Base-by-base conservation (phyloP, 2,888 invertebrate genomes). In the Drosophila bunnanda region DNA sequence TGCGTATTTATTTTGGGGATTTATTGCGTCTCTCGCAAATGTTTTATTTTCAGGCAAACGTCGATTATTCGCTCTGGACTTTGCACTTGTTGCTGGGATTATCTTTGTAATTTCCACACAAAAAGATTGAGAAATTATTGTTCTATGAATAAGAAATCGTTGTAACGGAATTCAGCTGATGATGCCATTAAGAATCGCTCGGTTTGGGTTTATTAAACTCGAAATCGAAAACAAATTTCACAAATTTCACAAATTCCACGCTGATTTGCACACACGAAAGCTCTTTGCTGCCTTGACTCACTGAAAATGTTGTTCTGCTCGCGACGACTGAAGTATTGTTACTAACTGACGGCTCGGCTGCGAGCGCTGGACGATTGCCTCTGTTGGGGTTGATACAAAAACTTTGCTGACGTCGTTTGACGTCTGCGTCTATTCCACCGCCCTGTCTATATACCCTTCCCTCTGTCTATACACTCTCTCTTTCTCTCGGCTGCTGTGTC, bases 61-160 rank as follows among this genome's bases (percentile, higher is more conserved):
- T 41, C 25, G 55, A 36, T 43, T 46, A 39, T 64, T 38, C 46
- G 36, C 73, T 64, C 60, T 77, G 46, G n/a, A 65, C 57, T 65
- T 48, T 54, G 48, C 46, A 46, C 65, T 52, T 15, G 53, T 54
- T 28, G 28, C 41, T 54, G 25, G 20, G 50, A 34, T 62, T 61
- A 54, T 68, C 71, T 53, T 28, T 28, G 10, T 12, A 74, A 50
- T 28, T 30, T 77, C 39, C 44, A 72, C 55, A 77, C 74, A 52
- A 58, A 54, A 58, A 25, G 38, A 60, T 50, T 56, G 43, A 56
- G 43, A 50, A 72, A 72, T 88, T 80, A 90, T 48, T 80, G 79
- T 80, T 79, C 81, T 91, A 88, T 88, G 62, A 87, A 90, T 76
- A 87, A 78, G 80, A 87, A 82, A 86, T 91, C 90, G 81, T 87